Base-by-base conservation (phyloP, 1,140 invertebrate genomes). In the Apis florea region DNA sequence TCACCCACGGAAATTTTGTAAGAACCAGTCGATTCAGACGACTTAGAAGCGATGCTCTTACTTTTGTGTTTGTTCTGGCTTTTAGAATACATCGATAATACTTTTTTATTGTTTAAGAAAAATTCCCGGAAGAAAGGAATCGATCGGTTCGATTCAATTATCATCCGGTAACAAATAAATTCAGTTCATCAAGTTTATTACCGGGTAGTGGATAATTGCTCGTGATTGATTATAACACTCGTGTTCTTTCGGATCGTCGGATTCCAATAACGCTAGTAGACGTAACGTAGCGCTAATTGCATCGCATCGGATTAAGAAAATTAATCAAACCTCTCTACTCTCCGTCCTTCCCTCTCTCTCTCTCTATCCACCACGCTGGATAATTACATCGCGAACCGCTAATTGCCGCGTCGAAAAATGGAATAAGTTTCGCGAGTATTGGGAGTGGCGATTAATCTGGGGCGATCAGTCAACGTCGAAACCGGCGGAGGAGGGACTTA, bases 381-480 rank as follows among this genome's bases (percentile, higher is more conserved):
- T 81, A 81, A 81, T 81, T 75, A 68, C 63, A 75, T 40, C 61
- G 70, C 13, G 11, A 17, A 9, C 19, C 63, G 47, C 47, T 81
- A 75, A 81, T 81, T 81, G 80, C 74, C 56, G 51, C 66, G 53
- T 82, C 56, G 66, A 77, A 76, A 69, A 76, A 76, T 76, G 74
- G 54, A 77, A 77, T 69, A 82, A 82, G 66, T 76, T 76, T 40
- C 64, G 73, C 74, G 64, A 47, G 66, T 64, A 82, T 82, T 31
- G 66, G 31, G 31, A 6, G 53, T 4, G 64, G 64, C 73, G 66
- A 82, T 82, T 82, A 82, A 77, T 75, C 80, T 11, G 24, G 26
- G 26, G 11, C 74, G 66, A 82, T 82, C 80, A 70, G 74, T 82
- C 74, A 77, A 82, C 56, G 74, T 76, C 80, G 80, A 77, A 82